phyloP scores from a whole-genome alignment of 1,140 invertebrate species.

The Apocrypta bakeri region DNA sequence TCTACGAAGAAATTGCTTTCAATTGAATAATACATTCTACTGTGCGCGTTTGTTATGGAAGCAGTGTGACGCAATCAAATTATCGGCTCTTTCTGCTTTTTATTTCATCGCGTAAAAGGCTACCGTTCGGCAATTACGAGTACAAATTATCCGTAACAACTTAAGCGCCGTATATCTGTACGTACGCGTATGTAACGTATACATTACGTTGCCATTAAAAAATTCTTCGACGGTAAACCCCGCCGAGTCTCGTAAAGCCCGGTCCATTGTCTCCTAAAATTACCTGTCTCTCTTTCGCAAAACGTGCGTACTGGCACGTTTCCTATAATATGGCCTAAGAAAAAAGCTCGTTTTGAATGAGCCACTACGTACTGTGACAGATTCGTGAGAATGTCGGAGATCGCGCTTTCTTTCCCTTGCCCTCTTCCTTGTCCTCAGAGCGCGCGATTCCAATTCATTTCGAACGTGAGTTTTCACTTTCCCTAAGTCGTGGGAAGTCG shows the following conservation, averaged over 20 bases:
- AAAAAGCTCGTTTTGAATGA: background rate
- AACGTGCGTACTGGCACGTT: slow-evolving; percentile 27
- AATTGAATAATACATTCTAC: too few relatives aligned
- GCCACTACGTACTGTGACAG: background rate
- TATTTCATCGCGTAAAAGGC: too few relatives aligned
- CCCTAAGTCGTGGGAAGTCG: slow-evolving; percentile 11
- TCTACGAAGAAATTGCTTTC: too few relatives aligned
- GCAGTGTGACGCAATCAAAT: too few relatives aligned
- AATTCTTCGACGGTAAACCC: background rate
- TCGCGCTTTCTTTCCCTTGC: slow-evolving; percentile 22
- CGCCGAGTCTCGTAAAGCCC: background rate
- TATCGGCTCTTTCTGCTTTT: too few relatives aligned
- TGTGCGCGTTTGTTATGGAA: too few relatives aligned
- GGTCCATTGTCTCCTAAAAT: background rate
- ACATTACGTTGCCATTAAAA: background rate
- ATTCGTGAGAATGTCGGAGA: slow-evolving; percentile 24
- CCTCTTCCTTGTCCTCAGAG: too few relatives aligned
- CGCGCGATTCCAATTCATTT: slow-evolving; percentile 31
- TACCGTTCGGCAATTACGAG: too few relatives aligned
- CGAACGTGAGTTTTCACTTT: slow-evolving; percentile 17
- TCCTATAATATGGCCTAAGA: background rate
- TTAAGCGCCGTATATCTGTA: background rate
- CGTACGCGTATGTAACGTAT: too few relatives aligned
- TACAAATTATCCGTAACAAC: slow-evolving; percentile 13
- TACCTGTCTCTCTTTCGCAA: slow-evolving; percentile 11